Conservation (phyloP, 2,113 vertebrate species). For the Cryptotis parvus region DNA sequence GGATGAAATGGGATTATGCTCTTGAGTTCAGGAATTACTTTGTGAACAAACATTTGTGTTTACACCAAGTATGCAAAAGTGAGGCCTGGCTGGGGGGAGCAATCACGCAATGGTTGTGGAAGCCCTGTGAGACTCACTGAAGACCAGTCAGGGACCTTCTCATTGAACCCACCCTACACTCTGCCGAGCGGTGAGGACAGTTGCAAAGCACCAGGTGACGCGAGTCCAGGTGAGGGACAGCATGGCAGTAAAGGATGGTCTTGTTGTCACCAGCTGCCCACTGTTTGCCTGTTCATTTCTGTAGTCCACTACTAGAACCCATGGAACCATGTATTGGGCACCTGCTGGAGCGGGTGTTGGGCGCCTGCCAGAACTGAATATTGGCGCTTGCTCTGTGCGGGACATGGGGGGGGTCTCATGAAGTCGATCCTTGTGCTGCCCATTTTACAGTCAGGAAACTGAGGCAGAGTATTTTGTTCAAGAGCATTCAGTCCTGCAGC, state of each 20-base stretch:
- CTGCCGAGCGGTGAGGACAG: background rate
- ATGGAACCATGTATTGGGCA: too few species aligned
- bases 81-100: background rate
- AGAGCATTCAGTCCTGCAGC: background rate
- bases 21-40: background rate
- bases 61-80: background rate
- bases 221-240: background rate
- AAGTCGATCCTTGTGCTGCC: background rate
- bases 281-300: background rate
- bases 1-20: background rate
- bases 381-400: too few species aligned
- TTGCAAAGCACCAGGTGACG: background rate
- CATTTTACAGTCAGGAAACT: background rate
- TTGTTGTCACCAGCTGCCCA: background rate
- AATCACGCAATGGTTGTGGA: too few species aligned
- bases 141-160: background rate
- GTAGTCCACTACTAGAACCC: background rate
- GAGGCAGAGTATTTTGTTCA: background rate
- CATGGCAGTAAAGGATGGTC: background rate
- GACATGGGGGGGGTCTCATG: background rate
- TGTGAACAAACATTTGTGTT: background rate
- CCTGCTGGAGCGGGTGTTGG: too few species aligned
- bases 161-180: background rate
- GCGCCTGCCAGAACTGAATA: background rate
- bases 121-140: fast-evolving